Base-by-base conservation (phyloP, 2,888 invertebrate species). In the Alcis repandata region DNA sequence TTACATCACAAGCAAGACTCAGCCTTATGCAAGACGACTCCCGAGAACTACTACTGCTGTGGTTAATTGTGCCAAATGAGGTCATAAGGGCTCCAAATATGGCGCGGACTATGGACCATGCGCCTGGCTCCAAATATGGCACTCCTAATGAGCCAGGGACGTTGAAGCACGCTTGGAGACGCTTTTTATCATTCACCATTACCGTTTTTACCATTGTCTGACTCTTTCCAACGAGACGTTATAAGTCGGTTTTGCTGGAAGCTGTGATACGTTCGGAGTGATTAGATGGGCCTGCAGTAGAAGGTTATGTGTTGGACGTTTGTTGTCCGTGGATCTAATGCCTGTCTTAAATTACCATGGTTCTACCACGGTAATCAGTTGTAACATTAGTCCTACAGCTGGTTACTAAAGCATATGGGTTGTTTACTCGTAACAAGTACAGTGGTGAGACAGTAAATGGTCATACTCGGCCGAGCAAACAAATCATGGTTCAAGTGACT, bases 61-160 rank as follows among this genome's bases (percentile, higher is more conserved):
- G 32, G 64, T 51, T 56, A 56, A 65, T 65, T 56, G 56, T 54
- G 15, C 56, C 49, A 54, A 63, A 63, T 49, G 67, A 53, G 60
- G 58, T 51, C 11, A 27, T 48, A 4, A 15, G 15, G 32, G n/a
- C 13, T 20, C 32, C 32, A 27, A 32, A 48, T 48, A 32, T 38
- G 51, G 51, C 51, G 32, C n/a, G 19, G 20, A 7, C 36, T 19
- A 19, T 4, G 51, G 15, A 32, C 48, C 32, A 15, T 13, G 19
- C 36, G 19, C 20, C 20, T 7, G 36, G 4, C 20, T 6, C 85
- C 85, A 76, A 85, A 82, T 87, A 86, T 69, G 86, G 87, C 69
- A 48, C 70, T 65, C 68, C 79, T 87, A 87, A 86, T 83, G 86
- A 87, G 83, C 70, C 66, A 61, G 63, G 69, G 58, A 43, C 45